phyloP scores from a whole-genome alignment of 2,113 vertebrate genomes.

The Sinocyclocheilus grahami region DNA sequence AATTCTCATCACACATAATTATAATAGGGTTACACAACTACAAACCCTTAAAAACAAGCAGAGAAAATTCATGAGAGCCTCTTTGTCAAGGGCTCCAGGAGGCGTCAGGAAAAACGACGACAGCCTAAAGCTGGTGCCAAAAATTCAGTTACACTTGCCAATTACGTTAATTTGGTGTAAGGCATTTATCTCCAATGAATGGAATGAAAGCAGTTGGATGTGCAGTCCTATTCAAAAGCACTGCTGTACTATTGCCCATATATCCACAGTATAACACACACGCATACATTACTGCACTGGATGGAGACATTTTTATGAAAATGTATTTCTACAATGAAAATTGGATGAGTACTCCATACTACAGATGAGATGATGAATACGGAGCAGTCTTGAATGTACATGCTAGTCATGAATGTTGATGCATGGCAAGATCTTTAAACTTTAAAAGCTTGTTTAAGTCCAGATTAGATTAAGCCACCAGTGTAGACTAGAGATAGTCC shows the following conservation, averaged over 20 bases:
- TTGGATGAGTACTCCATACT: neutral
- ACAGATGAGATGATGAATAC: neutral
- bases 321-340: neutral
- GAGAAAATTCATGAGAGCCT: conserved; percentile 19
- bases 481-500: neutral
- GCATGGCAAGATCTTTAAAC: neutral
- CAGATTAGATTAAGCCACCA: neutral
- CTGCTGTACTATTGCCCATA: neutral
- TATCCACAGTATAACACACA: neutral
- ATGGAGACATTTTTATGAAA: neutral
- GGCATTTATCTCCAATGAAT: conserved; percentile 1
- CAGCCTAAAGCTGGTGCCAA: neutral
- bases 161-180: neutral
- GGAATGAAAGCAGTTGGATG: neutral
- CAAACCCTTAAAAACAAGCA: neutral
- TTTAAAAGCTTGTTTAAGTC: neutral
- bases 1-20: neutral
- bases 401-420: neutral
- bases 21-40: conserved; percentile 1
- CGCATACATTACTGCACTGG: neutral
- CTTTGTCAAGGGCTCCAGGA: neutral
- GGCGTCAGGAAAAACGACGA: neutral
- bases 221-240: neutral
- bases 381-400: neutral
- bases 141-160: conserved; percentile 31